A percentile compares a stretch with the other conserved stretches of the same genome.
These are phyloP conservation scores for Coreius guichenoti DNA, from an alignment of 2,797 vertebrate genomes.

Conservation along the genomic window DNA sequence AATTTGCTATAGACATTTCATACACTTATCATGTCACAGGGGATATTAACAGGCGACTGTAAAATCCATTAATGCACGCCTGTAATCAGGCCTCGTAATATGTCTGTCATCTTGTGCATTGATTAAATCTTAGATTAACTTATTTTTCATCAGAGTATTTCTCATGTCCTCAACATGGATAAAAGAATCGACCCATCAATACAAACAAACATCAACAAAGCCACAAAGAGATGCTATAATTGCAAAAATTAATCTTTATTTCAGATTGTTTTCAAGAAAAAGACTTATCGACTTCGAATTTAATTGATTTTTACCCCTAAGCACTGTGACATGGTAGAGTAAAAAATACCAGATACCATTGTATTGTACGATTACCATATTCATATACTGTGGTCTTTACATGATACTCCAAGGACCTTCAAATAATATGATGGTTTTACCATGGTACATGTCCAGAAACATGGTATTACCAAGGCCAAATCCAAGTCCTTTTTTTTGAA, in stretches of 20 bases:
- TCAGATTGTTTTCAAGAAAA: neutral
- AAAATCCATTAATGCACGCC: constrained; percentile 44
- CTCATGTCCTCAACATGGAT: constrained; percentile 42
- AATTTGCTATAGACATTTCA: constrained; percentile 37
- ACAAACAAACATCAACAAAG: constrained; percentile 44
- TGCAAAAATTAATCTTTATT: neutral
- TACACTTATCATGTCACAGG: constrained; percentile 48
- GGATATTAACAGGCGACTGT: constrained; percentile 55
- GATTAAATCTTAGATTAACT: constrained; percentile 50
- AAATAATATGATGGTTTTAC: neutral
- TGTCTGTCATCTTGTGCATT: constrained; percentile 48
- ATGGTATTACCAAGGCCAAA: neutral
- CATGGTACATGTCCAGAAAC: neutral
- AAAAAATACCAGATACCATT: neutral
- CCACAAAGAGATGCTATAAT: constrained; percentile 12
- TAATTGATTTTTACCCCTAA: neutral
- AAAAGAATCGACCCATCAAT: constrained; percentile 35
- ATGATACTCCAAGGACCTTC: neutral
- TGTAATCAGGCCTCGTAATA: constrained; percentile 52
- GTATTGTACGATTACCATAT: neutral
- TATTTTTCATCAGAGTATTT: constrained; percentile 42
- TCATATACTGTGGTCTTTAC: neutral
- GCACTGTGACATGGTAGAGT: neutral
- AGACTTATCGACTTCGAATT: neutral
- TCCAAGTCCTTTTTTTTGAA: neutral